Evolutionary conservation across 1,140 invertebrate genomes (phyloP).

Genomic region (Lutraria rhynchaena): DNA sequence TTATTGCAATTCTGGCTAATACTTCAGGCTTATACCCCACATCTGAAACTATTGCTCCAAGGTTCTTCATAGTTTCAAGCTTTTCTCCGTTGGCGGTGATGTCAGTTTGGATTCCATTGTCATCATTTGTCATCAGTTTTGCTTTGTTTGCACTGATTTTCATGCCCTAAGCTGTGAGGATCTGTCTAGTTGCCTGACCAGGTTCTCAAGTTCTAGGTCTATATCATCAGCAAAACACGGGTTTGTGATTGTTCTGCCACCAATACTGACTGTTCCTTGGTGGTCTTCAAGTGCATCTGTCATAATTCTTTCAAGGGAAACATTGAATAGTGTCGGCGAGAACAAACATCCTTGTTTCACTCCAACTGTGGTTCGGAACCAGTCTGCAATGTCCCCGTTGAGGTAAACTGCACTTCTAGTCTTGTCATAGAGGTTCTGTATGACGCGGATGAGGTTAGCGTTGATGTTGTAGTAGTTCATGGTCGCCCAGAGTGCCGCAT

Average conservation of each 20-base stretch:
- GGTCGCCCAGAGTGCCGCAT: slow-evolving; percentile 50
- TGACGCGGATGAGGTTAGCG: slow-evolving; percentile 27
- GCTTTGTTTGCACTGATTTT: slow-evolving; percentile 58
- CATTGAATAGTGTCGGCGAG: slow-evolving; percentile 59
- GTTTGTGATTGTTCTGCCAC: slow-evolving; percentile 52
- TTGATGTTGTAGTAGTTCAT: slow-evolving; percentile 58
- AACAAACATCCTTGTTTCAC: slow-evolving; percentile 63
- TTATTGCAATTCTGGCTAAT: slow-evolving; percentile 23
- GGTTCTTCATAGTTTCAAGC: slow-evolving; percentile 19
- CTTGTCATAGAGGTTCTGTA: slow-evolving; percentile 56
- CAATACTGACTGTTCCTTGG: slow-evolving; percentile 58
- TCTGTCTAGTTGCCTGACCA: slow-evolving; percentile 10
- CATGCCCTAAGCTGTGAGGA: slow-evolving; percentile 40
- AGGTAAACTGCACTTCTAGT: slow-evolving; percentile 55
- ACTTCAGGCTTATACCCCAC: slow-evolving; percentile 52
- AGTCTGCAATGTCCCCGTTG: slow-evolving; percentile 44
- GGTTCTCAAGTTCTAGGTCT: slow-evolving; percentile 40
- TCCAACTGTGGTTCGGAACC: slow-evolving; percentile 59
- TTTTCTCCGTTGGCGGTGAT: slow-evolving; percentile 36
- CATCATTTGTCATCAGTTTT: slow-evolving; percentile 43
- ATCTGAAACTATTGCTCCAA: slow-evolving; percentile 35
- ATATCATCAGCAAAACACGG: slow-evolving; percentile 61
- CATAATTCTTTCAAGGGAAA: slow-evolving; percentile 60
- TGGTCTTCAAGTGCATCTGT: slow-evolving; percentile 50
- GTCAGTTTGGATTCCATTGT: slow-evolving; percentile 30